Percentiles rank a stretch among this genome's conserved stretches.
These are phyloP conservation scores for Capricornis sumatraensis DNA, from an alignment of 2,113 vertebrate genomes.

Conservation along the genomic window DNA sequence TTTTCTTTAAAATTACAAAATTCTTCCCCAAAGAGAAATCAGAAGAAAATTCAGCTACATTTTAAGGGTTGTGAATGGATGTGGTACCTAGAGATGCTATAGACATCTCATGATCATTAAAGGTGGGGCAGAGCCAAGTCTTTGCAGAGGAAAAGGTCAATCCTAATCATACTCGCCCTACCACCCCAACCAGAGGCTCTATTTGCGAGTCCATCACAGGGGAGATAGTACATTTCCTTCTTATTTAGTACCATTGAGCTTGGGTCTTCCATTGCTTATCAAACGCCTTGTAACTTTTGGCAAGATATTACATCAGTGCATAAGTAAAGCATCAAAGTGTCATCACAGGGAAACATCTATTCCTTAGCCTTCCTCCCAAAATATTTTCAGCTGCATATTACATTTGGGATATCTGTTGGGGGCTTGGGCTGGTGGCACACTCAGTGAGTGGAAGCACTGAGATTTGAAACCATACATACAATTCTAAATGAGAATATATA, in stretches of 20 bases:
- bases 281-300: neutral
- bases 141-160: neutral
- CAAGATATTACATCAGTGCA: neutral
- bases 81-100: neutral
- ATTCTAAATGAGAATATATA: neutral
- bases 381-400: neutral
- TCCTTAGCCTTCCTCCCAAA: neutral
- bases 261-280: neutral
- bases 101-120: neutral
- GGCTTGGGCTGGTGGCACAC: neutral
- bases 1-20: neutral
- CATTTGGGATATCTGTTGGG: neutral
- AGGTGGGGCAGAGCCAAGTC: neutral
- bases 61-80: neutral
- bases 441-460: neutral
- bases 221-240: neutral
- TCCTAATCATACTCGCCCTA: rapidly evolving
- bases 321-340: neutral
- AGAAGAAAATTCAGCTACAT: neutral
- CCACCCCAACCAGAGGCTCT: neutral
- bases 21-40: neutral
- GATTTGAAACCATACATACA: neutral
- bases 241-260: neutral
- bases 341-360: neutral
- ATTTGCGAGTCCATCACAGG: neutral